These are phyloP conservation scores for Andinoacara biseriatus DNA, from an alignment of 2,113 vertebrate species.

Conservation along the genomic window DNA sequence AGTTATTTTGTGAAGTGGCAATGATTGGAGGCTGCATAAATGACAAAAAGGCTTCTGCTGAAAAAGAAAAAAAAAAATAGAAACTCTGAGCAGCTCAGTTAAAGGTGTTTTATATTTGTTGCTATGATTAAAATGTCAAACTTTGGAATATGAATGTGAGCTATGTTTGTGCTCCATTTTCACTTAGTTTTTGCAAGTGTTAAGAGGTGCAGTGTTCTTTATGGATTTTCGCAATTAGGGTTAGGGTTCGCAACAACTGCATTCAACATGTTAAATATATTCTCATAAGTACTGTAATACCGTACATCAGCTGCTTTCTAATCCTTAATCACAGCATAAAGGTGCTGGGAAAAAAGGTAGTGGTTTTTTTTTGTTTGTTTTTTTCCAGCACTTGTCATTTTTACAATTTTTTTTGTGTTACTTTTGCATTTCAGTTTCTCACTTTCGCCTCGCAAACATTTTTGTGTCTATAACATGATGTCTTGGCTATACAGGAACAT, in stretches of 20 bases:
- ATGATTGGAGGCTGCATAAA: background rate
- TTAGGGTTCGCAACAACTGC: too few species aligned
- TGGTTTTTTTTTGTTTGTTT: too few species aligned
- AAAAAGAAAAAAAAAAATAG: too few species aligned
- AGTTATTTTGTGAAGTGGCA: too few species aligned
- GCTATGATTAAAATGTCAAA: background rate
- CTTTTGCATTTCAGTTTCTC: background rate
- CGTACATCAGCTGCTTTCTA: too few species aligned
- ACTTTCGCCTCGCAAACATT: background rate
- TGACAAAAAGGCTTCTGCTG: too few species aligned
- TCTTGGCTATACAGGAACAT: background rate
- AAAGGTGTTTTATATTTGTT: background rate
- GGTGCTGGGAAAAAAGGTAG: too few species aligned
- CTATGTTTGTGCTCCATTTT: background rate
- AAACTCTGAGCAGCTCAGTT: background rate
- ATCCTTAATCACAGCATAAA: too few species aligned
- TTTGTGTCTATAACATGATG: background rate
- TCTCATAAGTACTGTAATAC: too few species aligned
- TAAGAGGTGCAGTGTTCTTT: too few species aligned
- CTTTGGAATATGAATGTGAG: background rate
- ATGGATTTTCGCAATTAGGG: too few species aligned
- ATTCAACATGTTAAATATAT: too few species aligned
- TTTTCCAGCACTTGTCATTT: background rate
- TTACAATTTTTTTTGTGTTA: background rate
- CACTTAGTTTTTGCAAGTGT: background rate